Evolutionary conservation across 2,113 vertebrate genomes (phyloP), one percentile per base, ranked within the genome.

Genomic region (cattle (Bos taurus)): DNA sequence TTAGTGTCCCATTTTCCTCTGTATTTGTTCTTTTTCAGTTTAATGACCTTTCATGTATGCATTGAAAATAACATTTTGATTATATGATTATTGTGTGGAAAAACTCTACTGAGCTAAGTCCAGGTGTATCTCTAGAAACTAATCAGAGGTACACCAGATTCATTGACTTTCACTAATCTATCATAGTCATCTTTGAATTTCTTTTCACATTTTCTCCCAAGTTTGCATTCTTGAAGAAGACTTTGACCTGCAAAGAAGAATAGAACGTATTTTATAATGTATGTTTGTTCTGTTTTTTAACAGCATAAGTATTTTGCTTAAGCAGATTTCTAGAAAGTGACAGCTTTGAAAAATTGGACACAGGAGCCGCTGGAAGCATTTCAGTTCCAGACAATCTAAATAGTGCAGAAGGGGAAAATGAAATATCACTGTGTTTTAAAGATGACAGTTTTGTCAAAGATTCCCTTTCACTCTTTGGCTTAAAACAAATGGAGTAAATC

Each of bases 271-370:
- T 98, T 98, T 98, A 52, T 98, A 96, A 98, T 98, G 86, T 94
- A 97, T 96, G 95, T 98, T 99, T 98, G 78, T 97, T 98, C 94
- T 98, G 93, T 98, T 99, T 99, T 98, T 95, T 97, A 98, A 98
- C 96, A 98, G 98, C 97, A 7, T 96, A 98, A 98, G 96, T 98
- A 98, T 98, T 99, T 99, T 99, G 97, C 96, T 99, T 99, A 98
- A 98, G 98, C 97, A 99, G 98, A 99, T 99, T 99, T 52, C 96
- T 98, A 98, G 96, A 91, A 98, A 98, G 92, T 99, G 99, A 98
- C 99, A 99, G 98, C 95, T 99, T 98, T 99, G 98, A 99, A 99
- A 99, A 99, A 99, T 98, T 99, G 97, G 97, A 96, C 96, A 96
- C 64, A 88, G 57, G 97, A 98, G 74, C 94, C 96, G 71, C 97